Conservation (phyloP, 30 jellyfish, hydroid and myxozoan species). For the Mastigias papua region DNA sequence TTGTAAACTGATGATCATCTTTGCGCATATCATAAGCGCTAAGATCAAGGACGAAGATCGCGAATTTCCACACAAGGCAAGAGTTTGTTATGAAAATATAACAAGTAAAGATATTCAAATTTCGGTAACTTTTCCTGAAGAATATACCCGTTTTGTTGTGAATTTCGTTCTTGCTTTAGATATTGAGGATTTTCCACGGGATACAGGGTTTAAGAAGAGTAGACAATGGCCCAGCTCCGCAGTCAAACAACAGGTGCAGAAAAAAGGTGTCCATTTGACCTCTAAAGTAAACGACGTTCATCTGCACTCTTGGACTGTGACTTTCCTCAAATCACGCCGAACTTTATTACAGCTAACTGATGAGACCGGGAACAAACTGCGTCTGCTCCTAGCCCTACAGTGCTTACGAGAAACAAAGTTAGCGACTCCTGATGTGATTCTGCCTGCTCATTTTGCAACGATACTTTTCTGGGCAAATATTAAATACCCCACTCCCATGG, state of each 20-base stretch:
- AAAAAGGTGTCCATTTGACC: constrained; percentile 84
- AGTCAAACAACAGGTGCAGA: constrained; percentile 45
- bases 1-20: constrained; percentile 82
- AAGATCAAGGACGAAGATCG: constrained; percentile 29
- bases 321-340: constrained; percentile 80
- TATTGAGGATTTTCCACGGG: constrained; percentile 68
- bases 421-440: constrained; percentile 71
- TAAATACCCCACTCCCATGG: constrained; percentile 70
- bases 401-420: constrained; percentile 74
- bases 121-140: constrained; percentile 58
- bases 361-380: constrained; percentile 67
- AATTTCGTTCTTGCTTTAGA: constrained; percentile 74
- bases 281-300: constrained; percentile 57
- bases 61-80: constrained; percentile 68
- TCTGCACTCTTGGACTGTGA: constrained; percentile 87
- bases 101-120: constrained; percentile 60
- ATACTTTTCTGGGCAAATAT: constrained; percentile 86
- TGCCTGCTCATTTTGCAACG: constrained; percentile 85
- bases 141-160: constrained; percentile 56
- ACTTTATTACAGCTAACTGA: constrained; percentile 75
- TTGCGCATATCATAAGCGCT: constrained; percentile 65
- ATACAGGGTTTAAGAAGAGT: constrained; percentile 22
- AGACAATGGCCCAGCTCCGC: constrained; percentile 83
- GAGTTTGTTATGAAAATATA: constrained; percentile 45
- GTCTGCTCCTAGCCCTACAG: constrained; percentile 81